A percentile compares a stretch with the other conserved stretches of the same genome.
Evolutionary conservation across 2,888 invertebrate genomes (phyloP).

Genomic region (Spicauda simplicius): DNA sequence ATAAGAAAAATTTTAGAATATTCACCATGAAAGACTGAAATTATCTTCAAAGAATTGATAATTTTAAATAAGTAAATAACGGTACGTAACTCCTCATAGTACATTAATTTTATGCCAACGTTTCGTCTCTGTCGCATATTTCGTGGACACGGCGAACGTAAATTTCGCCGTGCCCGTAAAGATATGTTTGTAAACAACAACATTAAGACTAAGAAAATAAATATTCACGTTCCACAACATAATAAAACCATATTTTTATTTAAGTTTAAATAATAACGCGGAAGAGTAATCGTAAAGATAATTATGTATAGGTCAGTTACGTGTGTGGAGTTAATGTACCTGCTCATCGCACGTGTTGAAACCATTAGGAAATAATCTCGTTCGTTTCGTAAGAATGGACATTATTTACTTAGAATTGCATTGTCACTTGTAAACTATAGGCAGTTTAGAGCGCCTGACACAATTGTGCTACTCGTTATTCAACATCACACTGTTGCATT

Average conservation of each 20-base stretch:
- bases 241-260: neutral
- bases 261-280: neutral
- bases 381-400: neutral
- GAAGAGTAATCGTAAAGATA: neutral
- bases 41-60: no score
- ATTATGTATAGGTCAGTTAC: conserved; percentile 1
- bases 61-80: no score
- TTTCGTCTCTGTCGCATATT: no score
- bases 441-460: neutral
- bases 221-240: neutral
- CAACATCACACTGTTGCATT: neutral
- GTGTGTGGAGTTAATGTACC: conserved; percentile 4
- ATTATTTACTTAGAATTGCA: neutral
- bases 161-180: neutral
- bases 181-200: neutral
- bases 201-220: neutral
- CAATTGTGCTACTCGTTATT: neutral
- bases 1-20: no score
- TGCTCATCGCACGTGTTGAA: neutral
- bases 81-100: no score
- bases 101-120: no score
- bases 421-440: neutral
- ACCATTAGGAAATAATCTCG: neutral
- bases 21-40: no score
- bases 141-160: no score